These are phyloP conservation scores for Geopemphigus sp. DNA, from an alignment of 1,140 invertebrate genomes.

Conservation along the genomic window DNA sequence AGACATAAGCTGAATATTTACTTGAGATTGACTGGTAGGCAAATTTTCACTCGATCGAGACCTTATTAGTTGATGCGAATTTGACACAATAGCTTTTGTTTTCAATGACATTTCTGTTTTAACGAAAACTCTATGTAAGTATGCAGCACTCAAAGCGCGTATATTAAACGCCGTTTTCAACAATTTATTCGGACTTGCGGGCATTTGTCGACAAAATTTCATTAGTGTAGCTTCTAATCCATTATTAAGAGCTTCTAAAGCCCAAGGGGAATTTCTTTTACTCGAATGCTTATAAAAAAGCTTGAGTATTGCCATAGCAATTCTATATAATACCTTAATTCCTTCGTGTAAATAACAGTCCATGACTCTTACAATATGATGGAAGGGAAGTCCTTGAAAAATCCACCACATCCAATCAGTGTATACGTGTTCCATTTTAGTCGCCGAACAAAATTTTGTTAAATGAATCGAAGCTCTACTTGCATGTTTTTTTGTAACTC, in stretches of 20 bases:
- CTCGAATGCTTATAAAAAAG: slow-evolving; percentile 83
- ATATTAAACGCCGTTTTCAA: slow-evolving; percentile 87
- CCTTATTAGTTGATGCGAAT: slow-evolving; percentile 68
- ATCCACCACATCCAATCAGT: slow-evolving; percentile 97
- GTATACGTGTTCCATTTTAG: slow-evolving; percentile 68
- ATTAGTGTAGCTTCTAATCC: slow-evolving; percentile 76
- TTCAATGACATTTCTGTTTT: slow-evolving; percentile 90
- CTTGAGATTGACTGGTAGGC: slow-evolving; percentile 85
- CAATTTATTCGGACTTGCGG: slow-evolving; percentile 80
- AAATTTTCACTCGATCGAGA: slow-evolving; percentile 83
- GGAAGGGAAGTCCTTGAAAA: slow-evolving; percentile 86
- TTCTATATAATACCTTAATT: slow-evolving; percentile 90
- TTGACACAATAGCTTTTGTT: slow-evolving; percentile 65
- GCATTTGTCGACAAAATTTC: slow-evolving; percentile 84
- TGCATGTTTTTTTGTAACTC: slow-evolving; percentile 92
- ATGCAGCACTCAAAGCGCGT: slow-evolving; percentile 79
- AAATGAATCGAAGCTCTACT: slow-evolving; percentile 84
- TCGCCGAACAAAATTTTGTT: slow-evolving; percentile 65
- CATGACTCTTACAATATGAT: slow-evolving; percentile 88
- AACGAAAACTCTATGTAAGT: slow-evolving; percentile 86
- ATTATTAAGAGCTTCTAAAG: slow-evolving; percentile 74
- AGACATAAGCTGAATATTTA: slow-evolving; percentile 90
- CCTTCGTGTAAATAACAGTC: slow-evolving; percentile 97
- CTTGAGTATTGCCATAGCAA: slow-evolving; percentile 84
- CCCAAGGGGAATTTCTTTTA: slow-evolving; percentile 72